phyloP scores from a whole-genome alignment of 2,113 vertebrate species.

The Vulpes ferrilata region DNA sequence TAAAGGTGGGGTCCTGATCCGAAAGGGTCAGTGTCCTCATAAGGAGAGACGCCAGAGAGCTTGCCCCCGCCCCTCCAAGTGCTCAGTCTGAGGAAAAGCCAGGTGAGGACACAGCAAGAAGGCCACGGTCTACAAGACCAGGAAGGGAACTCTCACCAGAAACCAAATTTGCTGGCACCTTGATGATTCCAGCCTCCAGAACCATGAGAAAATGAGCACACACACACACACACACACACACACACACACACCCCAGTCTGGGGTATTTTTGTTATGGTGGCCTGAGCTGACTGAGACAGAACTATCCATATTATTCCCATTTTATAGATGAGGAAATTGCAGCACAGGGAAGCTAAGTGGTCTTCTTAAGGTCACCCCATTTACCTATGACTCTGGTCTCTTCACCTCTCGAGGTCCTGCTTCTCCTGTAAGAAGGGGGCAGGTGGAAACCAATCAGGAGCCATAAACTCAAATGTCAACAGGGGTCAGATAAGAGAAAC shows the following conservation, averaged over 20 bases:
- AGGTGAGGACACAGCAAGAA: background rate
- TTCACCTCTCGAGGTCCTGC: background rate
- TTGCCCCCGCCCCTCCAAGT: too few relatives aligned
- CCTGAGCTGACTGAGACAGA: background rate
- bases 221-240: too few relatives aligned
- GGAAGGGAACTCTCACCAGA: background rate
- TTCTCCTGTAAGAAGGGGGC: background rate
- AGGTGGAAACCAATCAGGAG: background rate
- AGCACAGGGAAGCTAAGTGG: too few relatives aligned
- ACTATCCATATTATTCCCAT: background rate
- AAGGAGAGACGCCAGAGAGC: background rate
- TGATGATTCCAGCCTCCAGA: background rate
- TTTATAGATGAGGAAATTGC: background rate
- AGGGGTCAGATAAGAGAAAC: background rate
- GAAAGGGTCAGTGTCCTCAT: background rate
- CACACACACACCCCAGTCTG: background rate
- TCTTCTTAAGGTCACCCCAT: background rate
- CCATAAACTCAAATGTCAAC: background rate
- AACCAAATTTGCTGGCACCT: background rate
- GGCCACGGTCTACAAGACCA: background rate
- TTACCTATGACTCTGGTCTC: background rate
- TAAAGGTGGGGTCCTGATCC: background rate
- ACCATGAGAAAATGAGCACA: background rate
- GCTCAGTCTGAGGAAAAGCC: background rate
- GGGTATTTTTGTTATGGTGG: background rate